These are phyloP conservation scores for Drosophila histrio DNA, from an alignment of 2,888 invertebrate species.

Conservation along the genomic window DNA sequence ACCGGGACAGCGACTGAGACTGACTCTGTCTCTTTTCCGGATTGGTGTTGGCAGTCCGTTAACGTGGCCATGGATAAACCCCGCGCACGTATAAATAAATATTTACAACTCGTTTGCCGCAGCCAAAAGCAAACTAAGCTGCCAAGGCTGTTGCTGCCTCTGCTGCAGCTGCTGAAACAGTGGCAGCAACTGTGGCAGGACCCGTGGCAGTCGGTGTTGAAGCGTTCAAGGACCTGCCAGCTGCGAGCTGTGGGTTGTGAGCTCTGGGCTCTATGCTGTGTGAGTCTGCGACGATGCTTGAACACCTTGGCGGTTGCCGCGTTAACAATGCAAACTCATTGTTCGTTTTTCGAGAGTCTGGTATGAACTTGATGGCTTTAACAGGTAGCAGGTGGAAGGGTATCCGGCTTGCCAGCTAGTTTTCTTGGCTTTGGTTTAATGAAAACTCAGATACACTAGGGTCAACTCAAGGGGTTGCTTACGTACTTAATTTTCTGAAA, in stretches of 20 bases:
- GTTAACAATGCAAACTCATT: constrained; percentile 80
- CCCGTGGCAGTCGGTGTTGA: constrained; percentile 52
- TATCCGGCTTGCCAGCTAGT: constrained; percentile 8
- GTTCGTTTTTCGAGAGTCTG: constrained; percentile 56
- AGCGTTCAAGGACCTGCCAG: constrained; percentile 70
- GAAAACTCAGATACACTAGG: not conserved
- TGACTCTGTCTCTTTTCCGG: not conserved
- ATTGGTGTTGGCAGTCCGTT: constrained; percentile 53
- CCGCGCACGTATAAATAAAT: constrained; percentile 78
- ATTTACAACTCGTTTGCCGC: constrained; percentile 80
- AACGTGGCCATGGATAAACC: constrained; percentile 66
- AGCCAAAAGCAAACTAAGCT: constrained; percentile 72
- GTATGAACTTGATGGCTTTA: constrained; percentile 13
- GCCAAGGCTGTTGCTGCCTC: constrained; percentile 39
- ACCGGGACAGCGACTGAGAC: not conserved
- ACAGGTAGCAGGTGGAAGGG: constrained; percentile 2
- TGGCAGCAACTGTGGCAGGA: constrained; percentile 31
- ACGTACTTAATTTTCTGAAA: constrained; percentile 13
- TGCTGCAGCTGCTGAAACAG: constrained; percentile 34
- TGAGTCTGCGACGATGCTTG: constrained; percentile 45
- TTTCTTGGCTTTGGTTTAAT: constrained; percentile 10
- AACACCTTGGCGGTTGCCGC: constrained; percentile 51
- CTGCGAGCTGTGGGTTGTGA: constrained; percentile 11
- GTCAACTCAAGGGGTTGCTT: constrained; percentile 7
- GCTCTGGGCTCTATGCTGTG: constrained; percentile 32